These are phyloP conservation scores for Drosophila nigricruria DNA, from an alignment of 2,888 invertebrate genomes.

Conservation along the genomic window DNA sequence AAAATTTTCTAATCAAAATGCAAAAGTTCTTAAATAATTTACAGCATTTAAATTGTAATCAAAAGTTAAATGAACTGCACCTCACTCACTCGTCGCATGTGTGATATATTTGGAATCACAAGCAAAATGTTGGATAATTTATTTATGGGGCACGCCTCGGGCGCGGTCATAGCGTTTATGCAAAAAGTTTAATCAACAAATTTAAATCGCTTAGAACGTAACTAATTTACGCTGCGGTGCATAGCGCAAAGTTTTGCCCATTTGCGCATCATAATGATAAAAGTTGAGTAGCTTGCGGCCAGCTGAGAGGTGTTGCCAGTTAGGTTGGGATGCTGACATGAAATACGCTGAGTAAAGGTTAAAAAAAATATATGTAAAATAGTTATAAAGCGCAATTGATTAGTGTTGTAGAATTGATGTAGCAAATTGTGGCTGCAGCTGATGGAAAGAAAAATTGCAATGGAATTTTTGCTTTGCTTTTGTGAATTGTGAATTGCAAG, in stretches of 20 bases:
- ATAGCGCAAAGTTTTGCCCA: constrained; percentile 65
- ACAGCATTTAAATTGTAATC: neutral
- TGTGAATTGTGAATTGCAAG: constrained; percentile 10
- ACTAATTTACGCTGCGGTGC: constrained; percentile 67
- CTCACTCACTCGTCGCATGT: constrained; percentile 39
- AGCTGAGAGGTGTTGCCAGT: constrained; percentile 32
- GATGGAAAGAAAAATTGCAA: constrained; percentile 22
- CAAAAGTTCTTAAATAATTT: constrained; percentile 1
- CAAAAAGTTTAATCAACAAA: constrained; percentile 76
- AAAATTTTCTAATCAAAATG: neutral
- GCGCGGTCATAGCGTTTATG: constrained; percentile 73
- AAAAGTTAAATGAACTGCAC: neutral
- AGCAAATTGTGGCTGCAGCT: constrained; percentile 7
- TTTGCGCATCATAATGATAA: constrained; percentile 81
- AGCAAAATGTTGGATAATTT: constrained; percentile 39
- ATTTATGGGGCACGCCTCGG: constrained; percentile 35
- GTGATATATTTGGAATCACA: constrained; percentile 34
- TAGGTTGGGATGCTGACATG: neutral
- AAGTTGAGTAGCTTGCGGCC: constrained; percentile 66
- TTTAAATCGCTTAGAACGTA: constrained; percentile 78
- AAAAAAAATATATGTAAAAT: neutral
- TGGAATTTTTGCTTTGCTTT: constrained; percentile 1
- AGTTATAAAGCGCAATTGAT: constrained; percentile 43
- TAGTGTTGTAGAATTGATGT: constrained; percentile 18
- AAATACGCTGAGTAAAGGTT: neutral